Percentiles rank a stretch among this genome's conserved stretches.
Evolutionary conservation across 2,797 vertebrate species (phyloP).

Genomic region (Nyctalus aviator): DNA sequence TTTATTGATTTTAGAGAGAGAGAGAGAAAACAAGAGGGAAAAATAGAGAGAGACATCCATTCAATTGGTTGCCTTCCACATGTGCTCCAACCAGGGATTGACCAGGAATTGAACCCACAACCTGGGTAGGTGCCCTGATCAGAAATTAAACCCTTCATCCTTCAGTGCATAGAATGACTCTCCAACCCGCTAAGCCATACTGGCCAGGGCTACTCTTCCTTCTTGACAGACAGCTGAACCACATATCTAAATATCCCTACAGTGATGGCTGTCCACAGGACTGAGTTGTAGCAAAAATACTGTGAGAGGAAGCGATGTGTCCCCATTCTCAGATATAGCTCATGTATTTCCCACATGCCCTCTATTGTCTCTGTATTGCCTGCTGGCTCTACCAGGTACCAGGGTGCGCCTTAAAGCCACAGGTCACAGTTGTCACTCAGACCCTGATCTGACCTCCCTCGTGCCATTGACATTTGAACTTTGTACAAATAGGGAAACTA

Average conservation of each 20-base stretch:
- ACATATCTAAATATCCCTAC: neutral
- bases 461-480: neutral
- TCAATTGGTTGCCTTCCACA: too few relatives aligned
- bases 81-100: too few relatives aligned
- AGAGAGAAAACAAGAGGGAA: too few relatives aligned
- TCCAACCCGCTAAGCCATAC: too few relatives aligned
- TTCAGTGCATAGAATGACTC: too few relatives aligned
- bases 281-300: neutral
- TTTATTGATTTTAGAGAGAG: too few relatives aligned
- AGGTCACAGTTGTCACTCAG: neutral
- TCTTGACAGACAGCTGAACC: neutral
- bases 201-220: neutral
- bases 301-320: neutral
- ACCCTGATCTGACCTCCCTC: rapidly evolving
- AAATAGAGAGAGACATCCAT: too few relatives aligned
- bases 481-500: neutral
- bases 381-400: neutral
- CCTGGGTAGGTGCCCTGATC: too few relatives aligned
- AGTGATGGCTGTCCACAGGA: neutral
- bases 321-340: neutral
- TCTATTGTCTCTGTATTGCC: neutral
- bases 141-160: too few relatives aligned
- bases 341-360: neutral
- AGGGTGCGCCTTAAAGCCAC: neutral
- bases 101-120: too few relatives aligned